Evolutionary conservation across 2,888 invertebrate species (phyloP).

Genomic region (Drosophila nr. perissopoda): DNA sequence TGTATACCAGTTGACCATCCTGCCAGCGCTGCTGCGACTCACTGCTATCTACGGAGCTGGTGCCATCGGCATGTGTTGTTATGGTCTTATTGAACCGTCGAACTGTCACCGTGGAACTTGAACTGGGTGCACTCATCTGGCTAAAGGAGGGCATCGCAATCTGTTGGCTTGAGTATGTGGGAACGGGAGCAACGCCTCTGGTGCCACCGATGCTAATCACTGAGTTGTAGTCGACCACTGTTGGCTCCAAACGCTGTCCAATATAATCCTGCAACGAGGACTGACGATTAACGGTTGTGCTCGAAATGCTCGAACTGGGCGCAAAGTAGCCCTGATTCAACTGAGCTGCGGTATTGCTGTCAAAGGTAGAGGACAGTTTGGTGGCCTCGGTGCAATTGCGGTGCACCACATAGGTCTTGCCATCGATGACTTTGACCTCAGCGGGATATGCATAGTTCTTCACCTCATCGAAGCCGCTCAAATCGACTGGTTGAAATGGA

Average conservation of each 20-base stretch:
- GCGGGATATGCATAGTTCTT: constrained; percentile 82
- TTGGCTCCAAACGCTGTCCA: constrained; percentile 73
- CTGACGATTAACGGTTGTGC: constrained; percentile 61
- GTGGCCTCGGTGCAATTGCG: constrained; percentile 82
- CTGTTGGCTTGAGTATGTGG: constrained; percentile 24
- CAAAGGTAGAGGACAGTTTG: constrained; percentile 53
- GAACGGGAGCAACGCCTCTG: not conserved
- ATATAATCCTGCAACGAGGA: constrained; percentile 78
- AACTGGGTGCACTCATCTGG: constrained; percentile 51
- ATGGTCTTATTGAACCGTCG: constrained; percentile 78
- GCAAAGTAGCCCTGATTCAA: constrained; percentile 33
- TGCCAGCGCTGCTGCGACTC: constrained; percentile 81
- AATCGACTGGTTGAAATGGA: constrained; percentile 67
- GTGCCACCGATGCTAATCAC: constrained; percentile 69
- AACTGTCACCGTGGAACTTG: constrained; percentile 75
- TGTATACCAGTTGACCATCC: constrained; percentile 81
- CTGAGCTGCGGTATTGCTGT: constrained; percentile 46
- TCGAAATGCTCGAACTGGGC: constrained; percentile 21
- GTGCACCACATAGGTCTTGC: constrained; percentile 83
- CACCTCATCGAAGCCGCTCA: constrained; percentile 81
- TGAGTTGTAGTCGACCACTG: constrained; percentile 81
- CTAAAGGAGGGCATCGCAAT: constrained; percentile 35
- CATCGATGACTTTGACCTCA: constrained; percentile 82
- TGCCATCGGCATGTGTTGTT: constrained; percentile 77
- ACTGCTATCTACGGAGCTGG: constrained; percentile 75